Base-by-base conservation (phyloP, 2,113 vertebrate genomes). In the Dasyornis broadbenti region DNA sequence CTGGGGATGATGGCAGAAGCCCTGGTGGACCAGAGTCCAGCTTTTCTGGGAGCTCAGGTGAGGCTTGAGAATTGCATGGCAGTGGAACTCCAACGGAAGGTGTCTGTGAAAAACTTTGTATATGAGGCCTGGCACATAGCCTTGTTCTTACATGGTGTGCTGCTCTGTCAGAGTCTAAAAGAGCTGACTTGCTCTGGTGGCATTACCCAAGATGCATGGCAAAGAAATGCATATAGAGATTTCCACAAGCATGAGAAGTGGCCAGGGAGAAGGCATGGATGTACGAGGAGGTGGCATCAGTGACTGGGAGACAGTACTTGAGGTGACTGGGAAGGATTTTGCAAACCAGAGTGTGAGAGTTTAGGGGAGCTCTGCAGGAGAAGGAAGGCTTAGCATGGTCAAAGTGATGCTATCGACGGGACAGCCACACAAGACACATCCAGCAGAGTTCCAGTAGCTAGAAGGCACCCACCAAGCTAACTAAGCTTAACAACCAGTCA, bases 401-500 rank as follows among this genome's bases (percentile, higher is more conserved):
- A 47, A 30, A 84, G 37, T 60, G 33, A 65, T 69, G 24, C 50
- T 49, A 14, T 23, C 72, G 24, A 40, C 16, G 52, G 30, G 31
- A n/a, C n/a, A 57, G 37, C n/a, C 21, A 30, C 0, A 0, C 35
- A 70, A 84, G 33, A 28, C 11, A 31, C 4, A 23, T n/a, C 27
- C 47, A 35, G n/a, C 37, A 71, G 52, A 13, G 28, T 40, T 88
- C 33, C 42, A 31, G 60, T 19, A 30, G 35, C 63, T 71, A 56
- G 28, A 59, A 85, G 49, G 39, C 26, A 37, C 56, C 24, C 79
- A 37, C 54, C 59, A 65, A 85, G 56, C 40, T 44, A 44, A 21
- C 21, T 57, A 49, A 82, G n/a, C 31, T 78, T 49, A 61, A 45
- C 27, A 79, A 13, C 28, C 4, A 2, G 6, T 85, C 50, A 87